These are phyloP conservation scores for Sylvilagus floridanus DNA, from an alignment of 2,797 vertebrate genomes.

Conservation along the genomic window DNA sequence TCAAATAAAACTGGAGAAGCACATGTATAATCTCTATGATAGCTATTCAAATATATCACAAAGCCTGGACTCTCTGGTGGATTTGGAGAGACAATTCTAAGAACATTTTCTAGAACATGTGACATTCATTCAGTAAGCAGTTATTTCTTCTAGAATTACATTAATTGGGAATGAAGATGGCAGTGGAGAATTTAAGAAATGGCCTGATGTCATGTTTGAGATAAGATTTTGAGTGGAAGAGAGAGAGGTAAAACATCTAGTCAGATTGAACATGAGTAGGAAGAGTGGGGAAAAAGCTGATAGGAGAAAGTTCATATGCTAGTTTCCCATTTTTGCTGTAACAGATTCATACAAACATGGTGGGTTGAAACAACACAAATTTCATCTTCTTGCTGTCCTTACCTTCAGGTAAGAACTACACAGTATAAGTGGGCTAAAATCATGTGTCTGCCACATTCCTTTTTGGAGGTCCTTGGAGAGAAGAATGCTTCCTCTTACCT, in stretches of 20 bases:
- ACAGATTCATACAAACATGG: not conserved
- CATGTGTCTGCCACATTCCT: not conserved
- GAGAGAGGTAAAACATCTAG: not conserved
- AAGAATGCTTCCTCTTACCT: not conserved
- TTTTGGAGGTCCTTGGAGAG: too few relatives aligned
- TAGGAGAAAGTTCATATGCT: not conserved
- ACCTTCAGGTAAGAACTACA: too few relatives aligned
- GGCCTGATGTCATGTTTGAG: not conserved
- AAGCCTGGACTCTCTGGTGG: not conserved
- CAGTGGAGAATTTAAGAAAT: not conserved
- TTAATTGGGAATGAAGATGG: not conserved
- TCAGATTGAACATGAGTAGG: not conserved
- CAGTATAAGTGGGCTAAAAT: not conserved
- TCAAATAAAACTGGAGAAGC: not conserved
- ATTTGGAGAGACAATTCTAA: not conserved
- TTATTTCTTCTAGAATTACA: not conserved
- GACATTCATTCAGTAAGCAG: not conserved
- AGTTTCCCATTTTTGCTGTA: not conserved
- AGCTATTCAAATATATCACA: not conserved
- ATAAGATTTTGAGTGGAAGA: not conserved
- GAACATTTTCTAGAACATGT: not conserved
- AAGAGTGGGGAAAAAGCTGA: not conserved
- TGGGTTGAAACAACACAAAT: not conserved
- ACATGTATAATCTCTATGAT: not conserved
- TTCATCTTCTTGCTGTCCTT: not conserved